A percentile compares a stretch with the other conserved stretches of the same genome.
phyloP scores from a whole-genome alignment of 2,888 invertebrate species.

The Melolontha melolontha region DNA sequence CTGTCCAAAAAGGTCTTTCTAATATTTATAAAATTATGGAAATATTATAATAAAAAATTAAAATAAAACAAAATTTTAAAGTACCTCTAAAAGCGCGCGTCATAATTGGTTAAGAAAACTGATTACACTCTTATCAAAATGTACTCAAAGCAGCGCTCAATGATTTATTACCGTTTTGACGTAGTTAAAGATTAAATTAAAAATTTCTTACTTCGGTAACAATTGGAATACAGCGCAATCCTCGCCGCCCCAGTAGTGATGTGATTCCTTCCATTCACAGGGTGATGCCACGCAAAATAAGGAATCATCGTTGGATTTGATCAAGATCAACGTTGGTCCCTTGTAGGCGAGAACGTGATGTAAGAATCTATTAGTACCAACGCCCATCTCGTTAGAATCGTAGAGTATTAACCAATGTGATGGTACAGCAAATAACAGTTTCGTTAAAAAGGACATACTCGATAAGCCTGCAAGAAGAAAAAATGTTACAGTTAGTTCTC shows the following conservation, averaged over 20 bases:
- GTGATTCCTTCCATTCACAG: conserved; percentile 87
- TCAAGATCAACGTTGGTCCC: conserved; percentile 74
- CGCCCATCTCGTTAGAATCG: conserved; percentile 85
- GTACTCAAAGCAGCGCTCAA: too few species aligned
- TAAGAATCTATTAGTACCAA: conserved; percentile 86
- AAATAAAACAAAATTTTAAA: too few species aligned
- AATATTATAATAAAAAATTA: too few species aligned
- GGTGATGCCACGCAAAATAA: conserved; percentile 83
- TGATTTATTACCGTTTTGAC: too few species aligned
- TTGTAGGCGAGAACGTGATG: conserved; percentile 88
- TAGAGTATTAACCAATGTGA: conserved; percentile 90
- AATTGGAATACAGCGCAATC: conserved; percentile 83
- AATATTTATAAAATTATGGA: too few species aligned
- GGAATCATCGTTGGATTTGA: conserved; percentile 71
- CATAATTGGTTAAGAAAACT: too few species aligned
- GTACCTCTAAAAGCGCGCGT: too few species aligned
- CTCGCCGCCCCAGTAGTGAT: conserved; percentile 86
- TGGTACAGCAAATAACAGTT: conserved; percentile 75
- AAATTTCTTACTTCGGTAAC: conserved; percentile 73
- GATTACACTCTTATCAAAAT: too few species aligned
- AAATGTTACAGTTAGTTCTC: too few species aligned
- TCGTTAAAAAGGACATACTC: conserved; percentile 70
- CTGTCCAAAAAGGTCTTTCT: too few species aligned
- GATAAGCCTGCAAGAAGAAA: conserved; percentile 54
- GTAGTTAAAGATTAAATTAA: too few species aligned